phyloP scores from a whole-genome alignment of 92 coral and sea anemone species.

The Phymanthus crucifer region DNA sequence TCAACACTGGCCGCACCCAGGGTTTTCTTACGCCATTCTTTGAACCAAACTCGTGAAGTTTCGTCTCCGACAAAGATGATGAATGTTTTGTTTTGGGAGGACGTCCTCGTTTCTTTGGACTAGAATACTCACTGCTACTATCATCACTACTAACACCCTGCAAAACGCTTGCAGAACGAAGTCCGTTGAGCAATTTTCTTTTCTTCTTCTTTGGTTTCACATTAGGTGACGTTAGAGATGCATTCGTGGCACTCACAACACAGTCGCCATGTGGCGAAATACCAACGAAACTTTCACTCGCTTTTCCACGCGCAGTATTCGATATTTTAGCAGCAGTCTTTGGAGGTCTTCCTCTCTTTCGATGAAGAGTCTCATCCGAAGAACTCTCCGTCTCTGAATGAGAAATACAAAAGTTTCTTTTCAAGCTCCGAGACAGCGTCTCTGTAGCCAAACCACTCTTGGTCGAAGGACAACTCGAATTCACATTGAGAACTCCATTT shows the following conservation, averaged over 20 bases:
- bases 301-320: constrained; percentile 33
- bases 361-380: constrained; percentile 51
- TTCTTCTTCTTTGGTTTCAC: constrained; percentile 74
- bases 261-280: constrained; percentile 89
- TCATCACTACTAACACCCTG: constrained; percentile 76
- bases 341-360: constrained; percentile 73
- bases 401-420: constrained; percentile 52
- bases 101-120: constrained; percentile 79
- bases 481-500: constrained; percentile 24
- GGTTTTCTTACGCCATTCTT: constrained; percentile 91
- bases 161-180: constrained; percentile 60
- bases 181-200: constrained; percentile 71
- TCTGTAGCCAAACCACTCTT: constrained; percentile 17
- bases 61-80: constrained; percentile 46
- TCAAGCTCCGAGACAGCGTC: constrained; percentile 41
- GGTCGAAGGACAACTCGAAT: constrained; percentile 9
- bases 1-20: constrained; percentile 94
- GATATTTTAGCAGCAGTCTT: constrained; percentile 30
- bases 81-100: constrained; percentile 70
- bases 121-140: constrained; percentile 52
- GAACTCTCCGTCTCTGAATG: constrained; percentile 55
- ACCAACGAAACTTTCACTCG: constrained; percentile 24
- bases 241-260: constrained; percentile 93
- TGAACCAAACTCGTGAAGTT: constrained; percentile 66
- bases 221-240: constrained; percentile 95